A percentile compares a stretch with the other conserved stretches of the same genome.
phyloP scores from a whole-genome alignment of 2,888 invertebrate species.

The Drosophila emarginata region DNA sequence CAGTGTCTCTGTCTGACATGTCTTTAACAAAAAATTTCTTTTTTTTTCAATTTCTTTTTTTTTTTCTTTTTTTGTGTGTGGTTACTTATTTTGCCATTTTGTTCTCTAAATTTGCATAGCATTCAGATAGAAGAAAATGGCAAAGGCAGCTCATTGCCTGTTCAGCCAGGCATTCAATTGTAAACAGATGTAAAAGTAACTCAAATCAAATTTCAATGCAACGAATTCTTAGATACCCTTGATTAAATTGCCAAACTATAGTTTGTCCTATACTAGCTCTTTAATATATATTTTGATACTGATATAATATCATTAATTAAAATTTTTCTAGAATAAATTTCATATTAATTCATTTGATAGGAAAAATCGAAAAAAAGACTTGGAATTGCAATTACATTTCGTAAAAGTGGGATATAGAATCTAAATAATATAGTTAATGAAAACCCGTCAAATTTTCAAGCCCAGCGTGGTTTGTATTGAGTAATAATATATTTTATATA shows the following conservation, averaged over 20 bases:
- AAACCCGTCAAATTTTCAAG: no score
- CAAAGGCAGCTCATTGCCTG: constrained; percentile 28
- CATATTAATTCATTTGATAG: no score
- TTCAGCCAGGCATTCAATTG: constrained; percentile 48
- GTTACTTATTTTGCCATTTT: constrained; percentile 38
- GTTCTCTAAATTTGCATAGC: constrained; percentile 35
- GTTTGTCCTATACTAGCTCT: no score
- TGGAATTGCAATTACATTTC: no score
- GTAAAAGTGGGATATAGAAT: no score
- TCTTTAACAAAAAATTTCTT: constrained; percentile 29
- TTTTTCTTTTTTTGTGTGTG: constrained; percentile 51
- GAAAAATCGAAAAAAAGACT: no score
- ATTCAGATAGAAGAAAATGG: constrained; percentile 10
- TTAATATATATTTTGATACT: no score
- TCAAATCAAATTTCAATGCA: neutral
- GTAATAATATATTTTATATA: no score
- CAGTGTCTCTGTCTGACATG: constrained; percentile 8
- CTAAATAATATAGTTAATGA: no score
- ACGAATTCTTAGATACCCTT: neutral
- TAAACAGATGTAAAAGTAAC: constrained; percentile 33
- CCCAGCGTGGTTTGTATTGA: no score
- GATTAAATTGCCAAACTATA: constrained; percentile 17
- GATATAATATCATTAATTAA: no score
- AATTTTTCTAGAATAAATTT: no score
- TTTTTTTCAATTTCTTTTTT: constrained; percentile 32